These are phyloP conservation scores for Cotesia typhae DNA, from an alignment of 1,140 invertebrate genomes.

Conservation along the genomic window DNA sequence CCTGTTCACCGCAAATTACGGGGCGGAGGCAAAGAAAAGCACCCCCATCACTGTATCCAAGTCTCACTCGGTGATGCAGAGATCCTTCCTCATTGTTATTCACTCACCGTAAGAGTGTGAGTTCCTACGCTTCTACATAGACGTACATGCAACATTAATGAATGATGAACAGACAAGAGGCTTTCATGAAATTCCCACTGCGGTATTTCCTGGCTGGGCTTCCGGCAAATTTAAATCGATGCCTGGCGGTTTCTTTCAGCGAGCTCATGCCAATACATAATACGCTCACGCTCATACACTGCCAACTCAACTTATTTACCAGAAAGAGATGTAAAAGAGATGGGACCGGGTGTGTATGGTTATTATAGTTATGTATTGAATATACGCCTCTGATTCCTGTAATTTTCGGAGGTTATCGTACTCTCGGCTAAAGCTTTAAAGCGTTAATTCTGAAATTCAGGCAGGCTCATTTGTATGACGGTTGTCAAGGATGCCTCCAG, in stretches of 20 bases:
- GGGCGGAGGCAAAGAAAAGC: neutral
- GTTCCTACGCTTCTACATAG: neutral
- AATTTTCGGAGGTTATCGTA: too few relatives aligned
- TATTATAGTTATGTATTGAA: too few relatives aligned
- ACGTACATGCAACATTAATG: conserved; percentile 7
- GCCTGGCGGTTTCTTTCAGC: too few relatives aligned
- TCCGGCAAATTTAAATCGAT: conserved; percentile 15
- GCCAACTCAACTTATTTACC: too few relatives aligned
- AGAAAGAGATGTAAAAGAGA: too few relatives aligned
- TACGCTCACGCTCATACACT: neutral
- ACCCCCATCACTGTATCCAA: conserved; percentile 12
- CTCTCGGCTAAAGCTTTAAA: neutral
- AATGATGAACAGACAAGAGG: conserved; percentile 18
- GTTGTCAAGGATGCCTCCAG: neutral
- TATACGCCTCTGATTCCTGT: too few relatives aligned
- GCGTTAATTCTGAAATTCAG: neutral
- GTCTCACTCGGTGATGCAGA: conserved; percentile 26
- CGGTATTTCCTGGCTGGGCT: neutral
- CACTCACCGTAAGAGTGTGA: conserved; percentile 21
- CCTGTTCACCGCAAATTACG: conserved; percentile 23
- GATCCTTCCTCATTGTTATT: conserved; percentile 38
- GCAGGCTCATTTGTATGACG: neutral
- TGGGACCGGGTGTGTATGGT: too few relatives aligned
- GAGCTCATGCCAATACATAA: neutral
- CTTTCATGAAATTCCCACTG: conserved; percentile 24